Conservation (phyloP, 2,888 invertebrate species). For the Strigamia maritima region DNA sequence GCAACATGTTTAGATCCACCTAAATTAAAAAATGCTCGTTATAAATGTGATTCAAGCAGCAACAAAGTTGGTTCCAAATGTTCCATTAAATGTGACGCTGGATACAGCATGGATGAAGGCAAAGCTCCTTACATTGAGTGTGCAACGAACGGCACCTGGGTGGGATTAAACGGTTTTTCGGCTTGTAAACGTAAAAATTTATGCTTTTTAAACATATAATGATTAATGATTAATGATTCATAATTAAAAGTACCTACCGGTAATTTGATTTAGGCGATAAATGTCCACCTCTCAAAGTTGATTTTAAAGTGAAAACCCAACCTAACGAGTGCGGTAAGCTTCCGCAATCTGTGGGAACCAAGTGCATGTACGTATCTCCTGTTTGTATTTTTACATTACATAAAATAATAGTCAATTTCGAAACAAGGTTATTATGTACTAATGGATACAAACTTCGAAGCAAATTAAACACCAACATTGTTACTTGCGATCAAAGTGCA, state of each 20-base stretch:
- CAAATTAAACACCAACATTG: background rate
- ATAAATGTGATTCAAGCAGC: background rate
- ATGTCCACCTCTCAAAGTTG: background rate
- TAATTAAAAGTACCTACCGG: background rate
- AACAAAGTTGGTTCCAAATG: background rate
- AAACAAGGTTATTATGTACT: background rate
- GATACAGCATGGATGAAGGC: background rate
- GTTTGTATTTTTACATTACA: background rate
- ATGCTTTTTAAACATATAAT: background rate
- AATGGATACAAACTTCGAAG: background rate
- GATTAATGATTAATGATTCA: too few species aligned
- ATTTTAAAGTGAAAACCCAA: background rate
- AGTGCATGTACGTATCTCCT: background rate
- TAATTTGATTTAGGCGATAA: background rate
- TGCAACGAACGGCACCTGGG: background rate
- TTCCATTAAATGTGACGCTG: background rate
- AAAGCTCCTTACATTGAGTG: background rate
- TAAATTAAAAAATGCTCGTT: background rate
- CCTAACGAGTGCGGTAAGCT: background rate
- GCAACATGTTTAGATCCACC: background rate
- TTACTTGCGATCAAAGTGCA: background rate
- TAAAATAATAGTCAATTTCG: background rate
- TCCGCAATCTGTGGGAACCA: background rate
- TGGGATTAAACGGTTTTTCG: background rate
- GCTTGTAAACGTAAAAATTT: background rate